These are phyloP conservation scores for Venustaconcha ellipsiformis DNA, from an alignment of 1,140 invertebrate species.

Conservation along the genomic window DNA sequence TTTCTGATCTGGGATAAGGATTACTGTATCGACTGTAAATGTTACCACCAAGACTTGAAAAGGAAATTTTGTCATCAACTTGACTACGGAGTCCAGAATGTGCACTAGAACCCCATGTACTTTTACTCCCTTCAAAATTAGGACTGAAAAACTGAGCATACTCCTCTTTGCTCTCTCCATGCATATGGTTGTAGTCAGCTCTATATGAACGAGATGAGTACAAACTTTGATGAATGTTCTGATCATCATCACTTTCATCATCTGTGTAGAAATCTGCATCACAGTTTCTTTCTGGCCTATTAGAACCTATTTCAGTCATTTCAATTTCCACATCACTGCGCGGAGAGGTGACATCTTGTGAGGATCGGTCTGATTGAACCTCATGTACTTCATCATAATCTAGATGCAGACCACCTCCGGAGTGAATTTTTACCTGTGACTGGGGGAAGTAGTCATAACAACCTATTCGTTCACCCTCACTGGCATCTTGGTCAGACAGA, in stretches of 20 bases:
- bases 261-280: constrained; percentile 41
- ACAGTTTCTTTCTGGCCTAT: constrained; percentile 16
- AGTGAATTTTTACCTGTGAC: constrained; percentile 21
- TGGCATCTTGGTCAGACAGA: constrained; percentile 38
- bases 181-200: background rate
- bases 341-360: constrained; percentile 48
- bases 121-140: constrained; percentile 32
- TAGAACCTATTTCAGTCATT: constrained; percentile 41
- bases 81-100: constrained; percentile 25
- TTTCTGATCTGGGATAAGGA: no score
- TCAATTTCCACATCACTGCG: constrained; percentile 49
- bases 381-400: constrained; percentile 58
- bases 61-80: constrained; percentile 39
- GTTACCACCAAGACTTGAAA: constrained; percentile 20
- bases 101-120: constrained; percentile 20
- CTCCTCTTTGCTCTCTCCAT: background rate
- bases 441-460: constrained; percentile 46
- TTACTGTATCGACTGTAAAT: constrained; percentile 13
- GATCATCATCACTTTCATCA: constrained; percentile 46
- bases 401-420: constrained; percentile 26
- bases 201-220: background rate
- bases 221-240: constrained; percentile 12
- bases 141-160: constrained; percentile 9
- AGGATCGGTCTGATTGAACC: constrained; percentile 50
- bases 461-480: constrained; percentile 38